Conservation (phyloP, 2,113 vertebrate species). For the Ctenomys sociabilis region DNA sequence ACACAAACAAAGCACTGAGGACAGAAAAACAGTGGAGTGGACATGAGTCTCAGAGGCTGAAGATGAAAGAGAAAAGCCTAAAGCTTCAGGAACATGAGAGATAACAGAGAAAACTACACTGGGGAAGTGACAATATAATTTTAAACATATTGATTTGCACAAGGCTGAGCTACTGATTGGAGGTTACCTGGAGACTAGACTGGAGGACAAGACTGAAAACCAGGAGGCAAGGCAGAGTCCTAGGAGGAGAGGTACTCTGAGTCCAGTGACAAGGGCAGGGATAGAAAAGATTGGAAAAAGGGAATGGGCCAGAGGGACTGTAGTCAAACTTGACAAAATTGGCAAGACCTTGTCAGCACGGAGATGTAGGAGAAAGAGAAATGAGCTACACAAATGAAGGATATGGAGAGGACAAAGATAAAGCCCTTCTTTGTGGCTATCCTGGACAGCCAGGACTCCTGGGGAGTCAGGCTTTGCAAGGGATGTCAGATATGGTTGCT, state of each 20-base stretch:
- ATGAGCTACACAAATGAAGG: not conserved
- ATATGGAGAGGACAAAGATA: not conserved
- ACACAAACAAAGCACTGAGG: not conserved
- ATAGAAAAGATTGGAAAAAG: not conserved
- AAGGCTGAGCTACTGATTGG: not conserved
- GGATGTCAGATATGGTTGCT: not conserved
- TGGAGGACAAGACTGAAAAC: not conserved
- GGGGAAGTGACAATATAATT: not conserved
- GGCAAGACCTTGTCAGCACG: too few relatives aligned
- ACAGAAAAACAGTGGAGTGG: not conserved
- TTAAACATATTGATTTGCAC: not conserved
- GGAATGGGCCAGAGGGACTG: not conserved
- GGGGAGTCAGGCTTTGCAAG: not conserved
- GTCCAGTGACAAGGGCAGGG: not conserved
- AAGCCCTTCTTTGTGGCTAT: not conserved
- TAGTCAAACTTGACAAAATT: not conserved
- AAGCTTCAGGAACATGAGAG: not conserved
- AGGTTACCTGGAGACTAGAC: not conserved
- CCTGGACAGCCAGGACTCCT: not conserved
- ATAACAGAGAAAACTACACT: not conserved
- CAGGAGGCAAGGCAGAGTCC: not conserved
- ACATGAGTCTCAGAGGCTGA: fast-evolving
- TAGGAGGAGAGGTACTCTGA: not conserved
- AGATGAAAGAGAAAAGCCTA: not conserved
- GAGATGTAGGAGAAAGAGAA: not conserved